phyloP scores from a whole-genome alignment of 2,797 vertebrate genomes.

The Gobio occitaniae region DNA sequence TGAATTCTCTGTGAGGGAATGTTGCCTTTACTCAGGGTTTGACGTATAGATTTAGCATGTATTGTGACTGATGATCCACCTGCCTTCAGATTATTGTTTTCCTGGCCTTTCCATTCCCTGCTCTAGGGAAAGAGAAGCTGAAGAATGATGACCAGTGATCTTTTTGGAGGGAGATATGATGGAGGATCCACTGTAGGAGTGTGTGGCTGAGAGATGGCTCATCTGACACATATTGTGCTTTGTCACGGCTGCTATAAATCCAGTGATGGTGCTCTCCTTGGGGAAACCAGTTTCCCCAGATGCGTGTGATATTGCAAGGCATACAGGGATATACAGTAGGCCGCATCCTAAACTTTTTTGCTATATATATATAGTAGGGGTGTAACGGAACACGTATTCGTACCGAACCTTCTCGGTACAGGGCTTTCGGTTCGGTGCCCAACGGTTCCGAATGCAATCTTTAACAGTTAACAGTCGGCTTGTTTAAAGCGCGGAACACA shows the following conservation, averaged over 20 bases:
- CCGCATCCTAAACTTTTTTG: neutral
- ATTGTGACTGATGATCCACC: neutral
- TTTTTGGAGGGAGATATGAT: neutral
- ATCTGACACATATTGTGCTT: neutral
- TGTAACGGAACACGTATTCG: too few relatives aligned
- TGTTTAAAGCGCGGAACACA: too few relatives aligned
- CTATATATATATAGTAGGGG: neutral
- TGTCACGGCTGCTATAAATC: conserved; percentile 1
- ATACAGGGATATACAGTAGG: neutral
- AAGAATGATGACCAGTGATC: conserved; percentile 6
- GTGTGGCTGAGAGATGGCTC: neutral
- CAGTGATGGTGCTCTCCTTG: neutral
- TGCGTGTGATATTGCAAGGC: neutral
- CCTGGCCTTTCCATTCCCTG: conserved; percentile 1
- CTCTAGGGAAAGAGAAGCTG: conserved; percentile 8
- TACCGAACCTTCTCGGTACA: too few relatives aligned
- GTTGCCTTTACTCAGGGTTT: neutral
- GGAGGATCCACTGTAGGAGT: neutral
- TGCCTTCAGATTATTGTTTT: neutral
- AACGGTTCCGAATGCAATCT: too few relatives aligned
- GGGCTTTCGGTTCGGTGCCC: too few relatives aligned
- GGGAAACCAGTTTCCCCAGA: neutral
- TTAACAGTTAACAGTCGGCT: too few relatives aligned
- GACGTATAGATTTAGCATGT: neutral
- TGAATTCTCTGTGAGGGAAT: conserved; percentile 7